Evolutionary conservation across 2,113 vertebrate species (phyloP).

Genomic region (Catharus bicknelli): DNA sequence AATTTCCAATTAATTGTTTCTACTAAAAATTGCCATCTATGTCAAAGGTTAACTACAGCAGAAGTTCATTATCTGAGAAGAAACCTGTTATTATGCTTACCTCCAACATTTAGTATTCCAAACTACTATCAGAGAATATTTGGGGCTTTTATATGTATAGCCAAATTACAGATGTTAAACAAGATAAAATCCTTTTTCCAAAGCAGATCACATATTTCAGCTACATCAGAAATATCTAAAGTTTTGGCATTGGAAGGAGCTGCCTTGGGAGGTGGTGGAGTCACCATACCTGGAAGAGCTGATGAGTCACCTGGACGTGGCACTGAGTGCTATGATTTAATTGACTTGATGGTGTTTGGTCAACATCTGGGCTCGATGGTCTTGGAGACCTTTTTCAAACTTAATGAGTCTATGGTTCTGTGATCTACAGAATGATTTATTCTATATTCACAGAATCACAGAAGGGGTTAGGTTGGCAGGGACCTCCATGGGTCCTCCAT

Average conservation of each 20-base stretch:
- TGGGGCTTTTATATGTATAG: neutral
- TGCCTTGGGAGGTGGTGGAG: neutral
- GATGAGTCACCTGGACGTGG: fast-evolving
- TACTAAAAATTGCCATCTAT: neutral
- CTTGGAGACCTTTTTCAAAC: neutral
- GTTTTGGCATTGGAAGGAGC: neutral
- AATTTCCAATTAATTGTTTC: neutral
- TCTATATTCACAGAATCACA: neutral
- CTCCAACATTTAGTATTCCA: neutral
- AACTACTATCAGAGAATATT: neutral
- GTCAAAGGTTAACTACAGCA: neutral
- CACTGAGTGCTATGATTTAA: neutral
- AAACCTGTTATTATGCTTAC: neutral
- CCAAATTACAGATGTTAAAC: neutral
- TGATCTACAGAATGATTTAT: neutral
- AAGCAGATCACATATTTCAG: neutral
- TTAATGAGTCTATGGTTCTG: neutral
- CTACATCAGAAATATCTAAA: neutral
- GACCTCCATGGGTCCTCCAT: too few species aligned
- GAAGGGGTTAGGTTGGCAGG: neutral
- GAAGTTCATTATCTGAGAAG: neutral
- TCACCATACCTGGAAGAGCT: neutral
- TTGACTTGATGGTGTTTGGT: neutral
- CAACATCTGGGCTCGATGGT: fast-evolving
- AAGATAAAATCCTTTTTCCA: neutral